These are phyloP conservation scores for Polymixis lichenea DNA, from an alignment of 2,888 invertebrate genomes.

Conservation along the genomic window DNA sequence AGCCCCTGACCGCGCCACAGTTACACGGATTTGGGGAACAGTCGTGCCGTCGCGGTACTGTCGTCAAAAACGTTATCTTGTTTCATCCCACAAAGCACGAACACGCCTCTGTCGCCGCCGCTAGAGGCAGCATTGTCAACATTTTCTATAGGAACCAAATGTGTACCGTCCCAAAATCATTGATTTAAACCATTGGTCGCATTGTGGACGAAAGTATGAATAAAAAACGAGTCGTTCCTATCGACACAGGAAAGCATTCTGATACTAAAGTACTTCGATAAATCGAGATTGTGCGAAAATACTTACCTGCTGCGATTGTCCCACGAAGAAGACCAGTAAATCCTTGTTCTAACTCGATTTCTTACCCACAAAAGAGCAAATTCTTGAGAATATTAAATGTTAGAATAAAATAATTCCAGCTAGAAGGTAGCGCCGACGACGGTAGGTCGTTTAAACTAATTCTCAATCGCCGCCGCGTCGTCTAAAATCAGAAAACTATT, in stretches of 20 bases:
- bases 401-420: slow-evolving; percentile 29
- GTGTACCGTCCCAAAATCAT: too few relatives aligned
- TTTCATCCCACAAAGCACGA: not conserved
- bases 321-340: slow-evolving; percentile 15
- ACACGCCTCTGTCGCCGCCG: too few relatives aligned
- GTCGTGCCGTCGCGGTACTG: not conserved
- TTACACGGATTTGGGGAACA: not conserved
- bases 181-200: too few relatives aligned
- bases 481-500: slow-evolving; percentile 4
- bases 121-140: not conserved
- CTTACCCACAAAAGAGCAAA: slow-evolving; percentile 25
- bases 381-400: slow-evolving; percentile 30
- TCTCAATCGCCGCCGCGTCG: too few relatives aligned
- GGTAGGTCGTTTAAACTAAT: not conserved
- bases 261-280: slow-evolving; percentile 51
- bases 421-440: not conserved
- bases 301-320: slow-evolving; percentile 12
- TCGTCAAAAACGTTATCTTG: not conserved
- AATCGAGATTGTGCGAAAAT: too few relatives aligned
- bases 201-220: too few relatives aligned
- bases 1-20: not conserved
- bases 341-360: slow-evolving; percentile 29
- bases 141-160: too few relatives aligned
- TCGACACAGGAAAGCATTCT: slow-evolving; percentile 13
- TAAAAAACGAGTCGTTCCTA: too few relatives aligned